A percentile compares a stretch with the other conserved stretches of the same genome.
Conservation (phyloP, 1,140 invertebrate species). For the Drosophila tropicalis region DNA sequence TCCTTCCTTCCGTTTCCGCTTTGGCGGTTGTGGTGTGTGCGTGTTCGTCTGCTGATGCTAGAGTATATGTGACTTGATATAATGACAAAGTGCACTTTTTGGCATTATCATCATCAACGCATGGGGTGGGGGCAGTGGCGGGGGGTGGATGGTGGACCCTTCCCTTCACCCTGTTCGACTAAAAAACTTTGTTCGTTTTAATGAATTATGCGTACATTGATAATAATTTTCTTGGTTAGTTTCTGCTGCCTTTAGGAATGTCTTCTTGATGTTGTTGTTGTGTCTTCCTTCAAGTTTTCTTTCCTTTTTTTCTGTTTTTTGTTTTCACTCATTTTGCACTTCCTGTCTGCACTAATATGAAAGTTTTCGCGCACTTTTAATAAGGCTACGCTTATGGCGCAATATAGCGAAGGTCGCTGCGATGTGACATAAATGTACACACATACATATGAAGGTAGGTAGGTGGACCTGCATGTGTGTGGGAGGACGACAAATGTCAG, state of each 20-base stretch:
- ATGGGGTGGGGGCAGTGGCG: conserved; percentile 22
- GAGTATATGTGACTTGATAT: conserved; percentile 48
- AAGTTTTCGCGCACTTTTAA: conserved; percentile 71
- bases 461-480: conserved; percentile 25
- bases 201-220: conserved; percentile 80
- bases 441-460: not conserved
- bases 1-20: conserved; percentile 57
- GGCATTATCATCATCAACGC: conserved; percentile 66
- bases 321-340: not conserved
- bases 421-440: not conserved
- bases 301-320: not conserved
- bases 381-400: conserved; percentile 71
- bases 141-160: too few species aligned
- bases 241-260: conserved; percentile 24
- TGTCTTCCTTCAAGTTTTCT: not conserved
- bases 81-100: conserved; percentile 76
- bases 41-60: not conserved
- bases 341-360: conserved; percentile 63
- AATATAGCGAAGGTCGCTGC: not conserved
- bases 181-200: conserved; percentile 74
- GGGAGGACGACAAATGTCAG: conserved; percentile 61
- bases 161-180: not conserved
- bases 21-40: conserved; percentile 15
- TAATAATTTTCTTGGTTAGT: conserved; percentile 77
- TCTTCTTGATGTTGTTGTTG: not conserved